Evolutionary conservation across 2,113 vertebrate species (phyloP), one percentile per base, ranked within the genome.

Genomic region (Rhizomys pruinosus): DNA sequence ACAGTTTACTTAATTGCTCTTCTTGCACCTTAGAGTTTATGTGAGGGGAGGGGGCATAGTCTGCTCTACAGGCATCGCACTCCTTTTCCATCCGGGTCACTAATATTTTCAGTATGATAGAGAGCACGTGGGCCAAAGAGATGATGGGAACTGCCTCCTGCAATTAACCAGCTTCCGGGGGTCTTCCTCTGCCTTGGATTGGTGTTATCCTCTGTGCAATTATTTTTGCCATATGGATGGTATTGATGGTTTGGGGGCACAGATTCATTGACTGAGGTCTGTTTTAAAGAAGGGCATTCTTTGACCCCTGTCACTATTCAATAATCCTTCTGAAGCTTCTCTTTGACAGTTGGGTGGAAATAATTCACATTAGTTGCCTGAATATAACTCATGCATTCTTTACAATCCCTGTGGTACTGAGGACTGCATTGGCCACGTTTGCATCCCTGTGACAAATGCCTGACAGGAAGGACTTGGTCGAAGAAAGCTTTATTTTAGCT

Each of bases 11-110:
- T 42, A 87, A 16, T 63, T 80, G 34, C 19, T 74, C 25, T 90
- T 73, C 37, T 23, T 23, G 25, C 55, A 34, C 8, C 19, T 47
- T 44, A 85, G 25, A 52, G 42, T 32, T 57, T 25, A 32, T 37
- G 0, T 68, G 1, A 11, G 7, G 11, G 6, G 34, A 1, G 23
- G 15, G 19, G 64, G 12, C 22, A 64, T 3, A 42, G 7, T 42
- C 57, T 79, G 55, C 22, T 59, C 32, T n/a, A 15, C 27, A 91
- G 6, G 52, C 34, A 25, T 81, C 74, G 29, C 29, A 12, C 25
- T 78, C 27, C 23, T 86, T 20, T 84, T 82, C 11, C 15, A 71
- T 85, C 59, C 52, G 32, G 20, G 68, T 27, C 29, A 13, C n/a
- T n/a, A 47, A 4, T 16, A 32, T 11, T 22, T 80, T 55, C 52